These are phyloP conservation scores for Gracilinanus agilis DNA, from an alignment of 2,113 vertebrate genomes.

Conservation along the genomic window DNA sequence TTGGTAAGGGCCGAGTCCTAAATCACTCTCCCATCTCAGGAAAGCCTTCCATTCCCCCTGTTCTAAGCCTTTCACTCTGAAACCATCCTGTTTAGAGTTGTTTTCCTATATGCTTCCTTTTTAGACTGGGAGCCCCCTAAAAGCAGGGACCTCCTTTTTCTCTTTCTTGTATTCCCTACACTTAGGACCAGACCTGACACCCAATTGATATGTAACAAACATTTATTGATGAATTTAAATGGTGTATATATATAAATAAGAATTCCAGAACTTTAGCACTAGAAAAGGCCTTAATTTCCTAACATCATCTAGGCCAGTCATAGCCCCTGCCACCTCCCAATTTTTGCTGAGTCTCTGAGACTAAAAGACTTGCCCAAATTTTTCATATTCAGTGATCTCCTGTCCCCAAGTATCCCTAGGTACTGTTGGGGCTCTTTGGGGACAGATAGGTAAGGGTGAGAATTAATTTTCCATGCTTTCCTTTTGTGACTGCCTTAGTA, in stretches of 20 bases:
- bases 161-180: not conserved
- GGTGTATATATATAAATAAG: not conserved
- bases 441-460: not conserved
- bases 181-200: not conserved
- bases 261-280: no score
- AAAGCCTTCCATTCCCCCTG: no score
- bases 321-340: no score
- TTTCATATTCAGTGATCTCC: not conserved
- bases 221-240: not conserved
- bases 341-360: slow-evolving; percentile 6
- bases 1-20: no score
- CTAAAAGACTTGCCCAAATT: not conserved
- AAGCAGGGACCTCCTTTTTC: not conserved
- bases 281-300: not conserved
- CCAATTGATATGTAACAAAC: not conserved
- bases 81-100: no score
- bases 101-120: no score
- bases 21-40: no score
- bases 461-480: slow-evolving; percentile 49
- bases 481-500: slow-evolving; percentile 66
- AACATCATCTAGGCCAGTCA: not conserved
- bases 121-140: no score
- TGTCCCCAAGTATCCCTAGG: not conserved
- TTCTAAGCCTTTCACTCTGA: no score
- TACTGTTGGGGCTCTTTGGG: not conserved